Base-by-base conservation (phyloP, 2,797 vertebrate genomes). In the Buphagus erythrorhynchus region DNA sequence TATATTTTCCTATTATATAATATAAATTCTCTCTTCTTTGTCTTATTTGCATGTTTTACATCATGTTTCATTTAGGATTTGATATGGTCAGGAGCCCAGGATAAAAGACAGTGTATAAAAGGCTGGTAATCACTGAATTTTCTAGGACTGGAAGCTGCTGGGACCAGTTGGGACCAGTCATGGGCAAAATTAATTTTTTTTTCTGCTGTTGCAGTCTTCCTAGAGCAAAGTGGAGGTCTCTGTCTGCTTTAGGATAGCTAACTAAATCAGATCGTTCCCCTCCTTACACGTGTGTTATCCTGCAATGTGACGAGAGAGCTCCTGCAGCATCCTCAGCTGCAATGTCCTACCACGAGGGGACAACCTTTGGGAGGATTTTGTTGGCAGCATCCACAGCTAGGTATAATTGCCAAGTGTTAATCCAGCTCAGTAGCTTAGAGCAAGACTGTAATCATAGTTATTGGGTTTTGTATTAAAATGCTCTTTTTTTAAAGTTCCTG, bases 141-240 rank as follows among this genome's bases (percentile, higher is more conserved):
- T 54, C 8, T n/a, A 89, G 55, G 75, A 85, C 79, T 97, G 98
- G 98, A 98, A 98, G 97, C 97, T 97, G 97, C 93, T 88, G 85
- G 63, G 82, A 67, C 82, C 61, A 57, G 10, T 52, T 85, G 69
- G 63, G 90, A 69, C 85, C 57, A 52, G 25, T 63, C 10, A 2
- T 93, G 90, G 98, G 92, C 98, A 98, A 95, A 96, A 91, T 42
- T 81, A 71, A 29, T 55, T 5, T 45, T 38, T 91, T 81, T 96
- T 98, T 97, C 97, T 93, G 28, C 84, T 11, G 0, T 66, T 73
- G 97, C 97, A 98, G 97, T 51, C 91, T 96, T 98, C 98, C 98
- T 97, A 97, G 95, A 98, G 81, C 71, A 95, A 98, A 94, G 51
- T 84, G 97, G 98, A 97, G 98, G 97, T 96, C 97, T 98, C 98